Evolutionary conservation across 2,888 invertebrate genomes (phyloP), one percentile per base, ranked within the genome.

Genomic region (Leucoma salicis): DNA sequence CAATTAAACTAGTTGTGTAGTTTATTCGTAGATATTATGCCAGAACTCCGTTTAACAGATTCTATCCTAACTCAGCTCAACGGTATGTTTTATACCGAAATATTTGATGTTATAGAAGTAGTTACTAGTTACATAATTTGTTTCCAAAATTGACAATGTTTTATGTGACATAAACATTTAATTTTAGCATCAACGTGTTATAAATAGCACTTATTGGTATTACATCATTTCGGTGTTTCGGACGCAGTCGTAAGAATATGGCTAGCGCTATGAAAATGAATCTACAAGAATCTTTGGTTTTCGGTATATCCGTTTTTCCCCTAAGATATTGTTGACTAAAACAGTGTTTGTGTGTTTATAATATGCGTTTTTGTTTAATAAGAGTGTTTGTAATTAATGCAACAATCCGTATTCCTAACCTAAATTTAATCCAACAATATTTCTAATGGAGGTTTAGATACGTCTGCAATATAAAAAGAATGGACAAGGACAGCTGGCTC

Each of bases 51-150:
- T 29, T 38, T 89, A 42, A 74, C 75, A 25, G 87, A 89, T 52
- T 74, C 84, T 31, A 79, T 89, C 25, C 64, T 85, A 18, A 80
- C 83, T 39, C 79, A 85, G 21, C 54, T 88, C 1, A 84, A 77
- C 46, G 86, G 88, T 89, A 63, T 66, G 76, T 35, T 43, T 33
- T n/a, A n/a, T 27, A 4, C 27, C n/a, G 27, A 27, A 27, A 27
- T 27, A 12, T 8, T 21, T 53, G 48, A 12, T 11, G 4, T 27
- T 12, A 47, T 5, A 28, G 38, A 53, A n/a, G n/a, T n/a, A n/a
- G n/a, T n/a, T n/a, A n/a, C n/a, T n/a, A 47, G 71, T 89, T 89
- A 89, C 76, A 87, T 89, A 87, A 89, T 84, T 63, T 70, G 65
- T 80, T 78, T 78, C 68, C 54, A 57, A 67, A 67, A 71, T 70